Percentiles rank a stretch among this genome's conserved stretches.
phyloP scores from a whole-genome alignment of 2,797 vertebrate species.

The Pseudochirops corinnae region DNA sequence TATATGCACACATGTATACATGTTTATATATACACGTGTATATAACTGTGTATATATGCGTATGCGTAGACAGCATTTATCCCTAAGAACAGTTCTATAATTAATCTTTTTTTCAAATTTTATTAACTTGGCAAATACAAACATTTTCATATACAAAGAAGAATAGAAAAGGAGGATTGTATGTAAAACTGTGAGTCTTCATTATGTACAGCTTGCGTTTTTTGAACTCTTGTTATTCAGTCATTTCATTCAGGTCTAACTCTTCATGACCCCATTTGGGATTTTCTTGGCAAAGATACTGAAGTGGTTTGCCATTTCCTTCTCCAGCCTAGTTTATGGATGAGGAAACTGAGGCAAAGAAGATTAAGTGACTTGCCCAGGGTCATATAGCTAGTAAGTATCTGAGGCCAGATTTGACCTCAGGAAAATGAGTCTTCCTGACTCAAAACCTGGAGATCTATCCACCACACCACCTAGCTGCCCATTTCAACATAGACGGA shows the following conservation, averaged over 20 bases:
- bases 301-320: neutral
- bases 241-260: neutral
- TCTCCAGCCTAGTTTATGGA: neutral
- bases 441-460: too few species aligned
- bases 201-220: neutral
- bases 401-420: too few species aligned
- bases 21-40: too few species aligned
- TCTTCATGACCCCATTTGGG: neutral
- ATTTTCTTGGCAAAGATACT: neutral
- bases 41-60: too few species aligned
- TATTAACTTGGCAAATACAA: neutral
- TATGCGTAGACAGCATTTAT: too few species aligned
- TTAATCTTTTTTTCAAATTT: neutral
- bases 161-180: neutral
- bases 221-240: neutral
- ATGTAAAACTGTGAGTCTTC: neutral
- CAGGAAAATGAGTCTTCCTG: too few species aligned
- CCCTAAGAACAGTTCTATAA: neutral
- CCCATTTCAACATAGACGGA: too few species aligned
- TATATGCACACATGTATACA: too few species aligned
- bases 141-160: neutral
- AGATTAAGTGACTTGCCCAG: neutral
- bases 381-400: too few species aligned
- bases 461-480: too few species aligned
- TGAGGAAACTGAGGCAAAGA: neutral